These are phyloP conservation scores for Xenentodon cancila DNA, from an alignment of 2,797 vertebrate genomes.

Conservation along the genomic window DNA sequence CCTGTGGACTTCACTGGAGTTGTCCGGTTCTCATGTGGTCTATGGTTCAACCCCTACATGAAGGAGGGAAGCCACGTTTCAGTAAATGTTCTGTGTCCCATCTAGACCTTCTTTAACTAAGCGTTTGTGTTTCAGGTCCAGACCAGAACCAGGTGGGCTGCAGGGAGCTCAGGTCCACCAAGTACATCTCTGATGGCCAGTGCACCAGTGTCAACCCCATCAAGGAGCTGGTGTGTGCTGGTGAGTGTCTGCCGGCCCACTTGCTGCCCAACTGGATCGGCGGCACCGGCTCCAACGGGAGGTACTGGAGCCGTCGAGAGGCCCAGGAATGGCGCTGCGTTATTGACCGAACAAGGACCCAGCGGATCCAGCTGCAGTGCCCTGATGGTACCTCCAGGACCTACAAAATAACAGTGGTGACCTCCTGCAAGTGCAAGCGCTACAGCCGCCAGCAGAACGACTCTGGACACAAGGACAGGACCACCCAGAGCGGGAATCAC, in stretches of 20 bases:
- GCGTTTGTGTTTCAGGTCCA: conserved; percentile 50
- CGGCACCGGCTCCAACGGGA: conserved; percentile 74
- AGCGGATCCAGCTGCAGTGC: conserved; percentile 92
- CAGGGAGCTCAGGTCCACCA: conserved; percentile 93
- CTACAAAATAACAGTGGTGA: conserved; percentile 95
- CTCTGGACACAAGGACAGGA: conserved; percentile 81
- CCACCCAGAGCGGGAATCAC: conserved; percentile 20
- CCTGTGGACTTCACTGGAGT: too few relatives aligned
- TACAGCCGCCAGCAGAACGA: conserved; percentile 92
- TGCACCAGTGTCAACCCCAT: conserved; percentile 94
- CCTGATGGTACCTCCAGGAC: conserved; percentile 91
- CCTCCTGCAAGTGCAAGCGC: conserved; percentile 94
- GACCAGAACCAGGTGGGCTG: conserved; percentile 91
- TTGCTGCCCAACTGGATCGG: conserved; percentile 96
- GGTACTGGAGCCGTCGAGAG: conserved; percentile 91
- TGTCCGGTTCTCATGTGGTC: too few relatives aligned
- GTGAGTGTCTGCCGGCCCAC: conserved; percentile 91
- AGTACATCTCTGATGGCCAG: conserved; percentile 97
- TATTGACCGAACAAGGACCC: conserved; percentile 91
- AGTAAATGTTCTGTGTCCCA: too few relatives aligned
- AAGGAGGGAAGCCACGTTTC: too few relatives aligned
- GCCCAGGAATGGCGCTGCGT: conserved; percentile 91
- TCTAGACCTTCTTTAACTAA: too few relatives aligned
- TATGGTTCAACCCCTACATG: too few relatives aligned
- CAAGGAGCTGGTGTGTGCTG: conserved; percentile 96